These are phyloP conservation scores for Rissa tridactyla DNA, from an alignment of 2,113 vertebrate genomes.

Conservation along the genomic window DNA sequence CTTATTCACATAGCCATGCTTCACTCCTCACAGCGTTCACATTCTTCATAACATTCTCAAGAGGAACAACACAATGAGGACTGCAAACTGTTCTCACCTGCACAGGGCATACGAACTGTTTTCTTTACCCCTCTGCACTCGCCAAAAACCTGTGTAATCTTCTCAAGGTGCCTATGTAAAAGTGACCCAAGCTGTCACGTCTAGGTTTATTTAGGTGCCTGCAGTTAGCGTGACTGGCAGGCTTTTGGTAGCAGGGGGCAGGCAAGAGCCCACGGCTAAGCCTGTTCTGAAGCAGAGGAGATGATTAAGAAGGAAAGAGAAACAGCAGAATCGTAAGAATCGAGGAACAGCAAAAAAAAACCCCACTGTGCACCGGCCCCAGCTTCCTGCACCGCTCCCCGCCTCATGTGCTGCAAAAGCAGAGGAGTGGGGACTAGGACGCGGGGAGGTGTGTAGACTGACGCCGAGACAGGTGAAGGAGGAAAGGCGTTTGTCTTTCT, in stretches of 20 bases:
- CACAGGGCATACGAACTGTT: neutral
- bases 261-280: neutral
- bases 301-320: neutral
- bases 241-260: neutral
- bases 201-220: neutral
- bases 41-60: neutral
- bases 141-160: neutral
- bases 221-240: neutral
- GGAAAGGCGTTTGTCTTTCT: neutral
- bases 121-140: neutral
- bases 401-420: neutral
- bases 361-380: neutral
- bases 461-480: accelerated
- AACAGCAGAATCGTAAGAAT: neutral
- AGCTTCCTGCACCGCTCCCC: neutral
- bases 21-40: neutral
- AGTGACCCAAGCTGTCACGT: neutral
- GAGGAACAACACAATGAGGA: neutral
- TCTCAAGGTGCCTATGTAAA: neutral
- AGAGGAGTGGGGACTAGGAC: neutral
- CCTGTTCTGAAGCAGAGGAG: neutral
- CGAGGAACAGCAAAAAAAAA: neutral
- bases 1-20: neutral
- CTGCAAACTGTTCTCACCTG: neutral
- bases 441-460: neutral